These are phyloP conservation scores for Pristionchus maxplancki DNA, from an alignment of 2,888 invertebrate genomes.

Conservation along the genomic window DNA sequence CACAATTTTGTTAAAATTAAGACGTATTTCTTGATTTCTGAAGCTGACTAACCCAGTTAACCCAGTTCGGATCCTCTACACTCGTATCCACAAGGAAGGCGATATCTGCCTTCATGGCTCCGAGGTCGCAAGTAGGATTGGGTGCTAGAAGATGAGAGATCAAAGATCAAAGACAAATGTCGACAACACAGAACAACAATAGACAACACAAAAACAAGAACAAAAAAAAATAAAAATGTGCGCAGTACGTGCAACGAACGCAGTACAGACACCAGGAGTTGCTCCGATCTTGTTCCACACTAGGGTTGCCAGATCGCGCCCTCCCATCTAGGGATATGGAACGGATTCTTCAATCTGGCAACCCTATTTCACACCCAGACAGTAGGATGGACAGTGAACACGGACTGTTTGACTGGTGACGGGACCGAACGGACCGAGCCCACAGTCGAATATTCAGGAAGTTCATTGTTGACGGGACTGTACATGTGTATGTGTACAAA, in stretches of 20 bases:
- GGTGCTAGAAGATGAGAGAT: slow-evolving; percentile 55
- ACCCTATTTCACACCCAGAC: too few species aligned
- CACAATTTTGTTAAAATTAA: too few species aligned
- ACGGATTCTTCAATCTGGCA: too few species aligned
- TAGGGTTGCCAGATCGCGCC: too few species aligned
- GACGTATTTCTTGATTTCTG: neutral
- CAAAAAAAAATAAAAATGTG: neutral
- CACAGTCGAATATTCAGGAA: too few species aligned
- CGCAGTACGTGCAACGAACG: slow-evolving; percentile 16
- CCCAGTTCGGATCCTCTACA: neutral
- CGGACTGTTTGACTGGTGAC: too few species aligned
- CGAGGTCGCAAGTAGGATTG: slow-evolving; percentile 62
- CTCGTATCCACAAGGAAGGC: slow-evolving; percentile 65
- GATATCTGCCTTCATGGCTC: slow-evolving; percentile 61
- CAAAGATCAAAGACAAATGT: too few species aligned
- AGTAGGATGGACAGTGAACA: neutral
- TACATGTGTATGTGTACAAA: neutral
- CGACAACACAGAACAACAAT: neutral
- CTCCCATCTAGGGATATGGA: neutral
- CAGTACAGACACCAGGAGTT: neutral
- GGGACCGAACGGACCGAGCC: too few species aligned
- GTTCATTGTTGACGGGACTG: too few species aligned
- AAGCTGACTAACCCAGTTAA: slow-evolving; percentile 14
- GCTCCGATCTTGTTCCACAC: neutral
- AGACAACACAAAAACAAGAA: slow-evolving; percentile 12